Evolutionary conservation across 2,113 vertebrate species (phyloP).

Genomic region (Otocyon megalotis): DNA sequence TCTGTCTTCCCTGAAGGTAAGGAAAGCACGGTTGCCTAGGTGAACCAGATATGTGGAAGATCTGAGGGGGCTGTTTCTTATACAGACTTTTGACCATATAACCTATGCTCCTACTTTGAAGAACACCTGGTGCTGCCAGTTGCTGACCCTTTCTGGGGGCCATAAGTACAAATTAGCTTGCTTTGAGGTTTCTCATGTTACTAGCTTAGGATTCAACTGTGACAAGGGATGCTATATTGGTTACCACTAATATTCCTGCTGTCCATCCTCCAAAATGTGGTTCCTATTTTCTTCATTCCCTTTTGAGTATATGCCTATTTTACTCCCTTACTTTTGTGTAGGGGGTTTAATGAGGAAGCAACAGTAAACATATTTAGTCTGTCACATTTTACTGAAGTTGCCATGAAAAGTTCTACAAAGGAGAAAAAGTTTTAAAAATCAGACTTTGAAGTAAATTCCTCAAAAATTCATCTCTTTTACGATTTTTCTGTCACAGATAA

Average conservation of each 20-base stretch:
- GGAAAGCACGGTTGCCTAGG: not conserved
- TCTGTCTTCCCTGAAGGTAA: not conserved
- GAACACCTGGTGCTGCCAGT: accelerated
- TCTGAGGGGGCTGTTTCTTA: not conserved
- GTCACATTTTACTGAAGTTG: not conserved
- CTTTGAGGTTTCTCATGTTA: not conserved
- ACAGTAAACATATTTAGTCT: not conserved
- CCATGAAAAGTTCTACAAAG: slow-evolving; percentile 23
- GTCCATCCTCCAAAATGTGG: not conserved
- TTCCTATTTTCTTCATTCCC: not conserved
- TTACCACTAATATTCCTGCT: not conserved
- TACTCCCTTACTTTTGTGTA: not conserved
- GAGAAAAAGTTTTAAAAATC: slow-evolving; percentile 21
- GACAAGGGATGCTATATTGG: not conserved
- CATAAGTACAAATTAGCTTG: not conserved
- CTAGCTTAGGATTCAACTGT: not conserved
- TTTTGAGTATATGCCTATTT: not conserved
- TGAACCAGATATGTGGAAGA: not conserved
- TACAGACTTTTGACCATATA: not conserved
- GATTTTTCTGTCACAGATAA: not conserved
- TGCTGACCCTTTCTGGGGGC: not conserved
- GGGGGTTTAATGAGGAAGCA: not conserved
- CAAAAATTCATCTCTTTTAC: slow-evolving; percentile 45
- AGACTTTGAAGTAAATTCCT: not conserved
- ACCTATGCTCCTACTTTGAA: not conserved